Evolutionary conservation across 2,113 vertebrate genomes (phyloP).

Genomic region (Physeter macrocephalus): DNA sequence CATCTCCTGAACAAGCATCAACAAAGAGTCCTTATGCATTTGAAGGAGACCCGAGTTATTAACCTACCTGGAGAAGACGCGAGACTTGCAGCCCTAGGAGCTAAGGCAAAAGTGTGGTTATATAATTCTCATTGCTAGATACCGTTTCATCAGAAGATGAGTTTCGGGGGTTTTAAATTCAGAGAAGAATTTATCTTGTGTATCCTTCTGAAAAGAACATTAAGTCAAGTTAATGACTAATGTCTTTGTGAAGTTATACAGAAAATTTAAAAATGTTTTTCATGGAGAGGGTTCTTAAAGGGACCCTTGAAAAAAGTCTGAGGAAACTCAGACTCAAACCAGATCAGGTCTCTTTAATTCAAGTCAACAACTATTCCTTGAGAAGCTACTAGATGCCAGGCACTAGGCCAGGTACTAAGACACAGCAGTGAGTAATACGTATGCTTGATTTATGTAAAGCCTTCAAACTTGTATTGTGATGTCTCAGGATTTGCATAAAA

Average conservation of each 20-base stretch:
- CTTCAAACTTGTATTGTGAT: not conserved
- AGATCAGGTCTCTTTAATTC: not conserved
- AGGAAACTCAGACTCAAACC: not conserved
- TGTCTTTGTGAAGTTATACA: not conserved
- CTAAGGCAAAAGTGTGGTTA: not conserved
- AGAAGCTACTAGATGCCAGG: not conserved
- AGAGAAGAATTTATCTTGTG: not conserved
- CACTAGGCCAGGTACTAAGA: not conserved
- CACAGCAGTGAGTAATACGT: rapidly evolving
- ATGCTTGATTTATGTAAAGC: not conserved
- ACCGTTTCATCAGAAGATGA: not conserved
- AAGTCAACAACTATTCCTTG: not conserved
- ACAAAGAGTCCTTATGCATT: not conserved
- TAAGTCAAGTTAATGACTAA: constrained; percentile 8
- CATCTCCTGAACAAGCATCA: not conserved
- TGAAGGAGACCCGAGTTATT: not conserved
- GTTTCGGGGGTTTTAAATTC: not conserved
- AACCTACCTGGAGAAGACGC: not conserved
- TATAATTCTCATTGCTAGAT: not conserved
- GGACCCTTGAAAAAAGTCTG: not conserved
- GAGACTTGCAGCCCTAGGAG: not conserved
- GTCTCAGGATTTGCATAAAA: not conserved
- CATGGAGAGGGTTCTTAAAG: not conserved
- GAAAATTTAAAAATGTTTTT: not conserved
- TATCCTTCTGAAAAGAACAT: constrained; percentile 20